Conservation (phyloP, 2,888 invertebrate species). For the Ormyrus labotus region DNA sequence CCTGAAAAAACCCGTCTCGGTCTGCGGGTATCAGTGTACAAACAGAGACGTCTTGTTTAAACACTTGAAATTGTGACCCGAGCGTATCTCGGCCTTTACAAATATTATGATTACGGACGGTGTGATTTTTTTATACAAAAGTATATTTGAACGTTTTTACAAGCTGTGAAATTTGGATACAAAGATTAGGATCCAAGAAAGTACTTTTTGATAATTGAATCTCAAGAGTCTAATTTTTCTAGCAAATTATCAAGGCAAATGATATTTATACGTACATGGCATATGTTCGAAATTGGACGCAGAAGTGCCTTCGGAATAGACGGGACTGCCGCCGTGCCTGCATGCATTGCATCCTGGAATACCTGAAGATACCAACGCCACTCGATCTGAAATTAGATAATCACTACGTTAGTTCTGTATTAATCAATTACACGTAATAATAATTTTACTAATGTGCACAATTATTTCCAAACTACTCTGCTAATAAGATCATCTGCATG, state of each 20-base stretch:
- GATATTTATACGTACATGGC: constrained; percentile 44
- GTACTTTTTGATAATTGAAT: too few relatives aligned
- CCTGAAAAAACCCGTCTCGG: too few relatives aligned
- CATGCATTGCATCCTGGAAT: constrained; percentile 71
- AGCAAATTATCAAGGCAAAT: too few relatives aligned
- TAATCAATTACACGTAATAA: not conserved
- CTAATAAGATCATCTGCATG: not conserved
- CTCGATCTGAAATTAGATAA: constrained; percentile 78
- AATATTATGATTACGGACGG: too few relatives aligned
- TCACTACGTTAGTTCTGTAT: not conserved
- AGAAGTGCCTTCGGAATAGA: constrained; percentile 70
- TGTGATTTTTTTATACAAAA: not conserved
- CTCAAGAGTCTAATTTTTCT: too few relatives aligned
- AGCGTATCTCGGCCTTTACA: too few relatives aligned
- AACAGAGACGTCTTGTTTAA: too few relatives aligned
- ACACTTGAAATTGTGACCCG: too few relatives aligned
- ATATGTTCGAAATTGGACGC: constrained; percentile 52
- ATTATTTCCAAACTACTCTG: not conserved
- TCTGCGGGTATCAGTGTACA: too few relatives aligned
- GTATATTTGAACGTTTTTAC: not conserved
- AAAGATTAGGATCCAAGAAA: too few relatives aligned
- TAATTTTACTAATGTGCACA: not conserved
- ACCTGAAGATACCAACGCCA: constrained; percentile 79
- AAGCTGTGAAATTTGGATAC: too few relatives aligned
- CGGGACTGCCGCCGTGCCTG: constrained; percentile 67